Base-by-base conservation (phyloP, 2,113 vertebrate genomes). In the Sprattus sprattus region DNA sequence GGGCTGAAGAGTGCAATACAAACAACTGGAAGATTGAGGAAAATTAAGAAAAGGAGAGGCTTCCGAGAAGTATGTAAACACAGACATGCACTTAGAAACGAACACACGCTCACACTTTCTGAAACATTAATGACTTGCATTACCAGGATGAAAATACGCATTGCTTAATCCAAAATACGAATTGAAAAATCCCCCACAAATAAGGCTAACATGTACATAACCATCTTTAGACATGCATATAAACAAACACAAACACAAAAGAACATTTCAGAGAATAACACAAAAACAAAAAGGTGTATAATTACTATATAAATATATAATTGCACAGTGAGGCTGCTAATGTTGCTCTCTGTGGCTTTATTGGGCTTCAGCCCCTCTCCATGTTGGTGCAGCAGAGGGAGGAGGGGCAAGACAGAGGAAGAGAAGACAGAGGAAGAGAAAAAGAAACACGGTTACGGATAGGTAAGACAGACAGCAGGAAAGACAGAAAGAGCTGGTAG, bases 1-100 rank as follows among this genome's bases (percentile, higher is more conserved):
- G 71, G 25, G 71, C 16, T 39, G n/a, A 25, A 67, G 28, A 78
- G 71, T 78, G 47, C 39, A 83, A 80, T 78, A 83, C 85, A 86
- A 86, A 86, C 85, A 60, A 78, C 39, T 4, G 32, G 11, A 78
- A 32, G 71, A 32, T 75, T 75, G 67, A 32, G 28, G 67, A 15
- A 39, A 39, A 78, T 15, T 78, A 32, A 39, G 28, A 39, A 78
- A 39, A 78, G 71, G 28, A 16, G 32, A 78, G 28, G 11, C 25
- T 78, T 78, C 39, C 28, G 15, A 78, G 71, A 0, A 15, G 25
- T 15, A 0, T 39, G 71, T 39, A 78, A 78, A 78, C 71, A 71
- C n/a, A 67, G 64, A 71, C 64, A 71, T 15, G 25, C 8, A 13
- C n/a, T 71, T 25, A 28, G 10, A 78, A 16, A 78, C 4, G 71